These are phyloP conservation scores for Lophius piscatorius DNA, from an alignment of 2,113 vertebrate genomes.

Conservation along the genomic window DNA sequence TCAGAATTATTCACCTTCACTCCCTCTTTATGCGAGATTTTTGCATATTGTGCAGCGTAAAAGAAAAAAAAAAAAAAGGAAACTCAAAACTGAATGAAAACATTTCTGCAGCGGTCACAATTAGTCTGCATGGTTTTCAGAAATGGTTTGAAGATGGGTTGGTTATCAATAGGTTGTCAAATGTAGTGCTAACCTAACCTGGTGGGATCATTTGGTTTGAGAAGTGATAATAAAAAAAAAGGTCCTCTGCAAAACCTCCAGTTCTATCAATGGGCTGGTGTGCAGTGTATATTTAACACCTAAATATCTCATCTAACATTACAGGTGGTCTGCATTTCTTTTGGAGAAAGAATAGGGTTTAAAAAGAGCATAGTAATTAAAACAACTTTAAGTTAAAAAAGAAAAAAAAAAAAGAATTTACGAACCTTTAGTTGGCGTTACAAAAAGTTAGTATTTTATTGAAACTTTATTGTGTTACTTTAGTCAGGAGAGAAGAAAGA, in stretches of 20 bases:
- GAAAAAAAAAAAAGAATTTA: neutral
- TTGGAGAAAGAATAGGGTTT: neutral
- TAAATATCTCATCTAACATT: conserved; percentile 19
- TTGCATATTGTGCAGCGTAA: neutral
- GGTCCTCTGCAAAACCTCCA: conserved; percentile 11
- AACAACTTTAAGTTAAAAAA: neutral
- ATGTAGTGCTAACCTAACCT: conserved; percentile 47
- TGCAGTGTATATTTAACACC: conserved; percentile 24
- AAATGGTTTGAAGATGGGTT: conserved; percentile 19
- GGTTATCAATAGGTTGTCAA: conserved; percentile 30
- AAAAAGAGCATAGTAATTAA: conserved; percentile 9
- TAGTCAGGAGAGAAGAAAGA: too few species aligned
- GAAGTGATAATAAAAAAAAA: conserved; percentile 19
- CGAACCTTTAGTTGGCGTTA: neutral
- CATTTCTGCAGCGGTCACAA: conserved; percentile 42
- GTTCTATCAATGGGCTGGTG: conserved; percentile 34
- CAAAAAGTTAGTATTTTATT: too few species aligned
- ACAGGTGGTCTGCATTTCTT: neutral
- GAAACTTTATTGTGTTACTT: too few species aligned
- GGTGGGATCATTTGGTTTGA: conserved; percentile 48
- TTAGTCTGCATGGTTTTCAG: conserved; percentile 43
- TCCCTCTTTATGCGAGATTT: conserved; percentile 10
- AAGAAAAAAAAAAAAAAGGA: neutral
- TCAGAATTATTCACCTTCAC: conserved; percentile 3
- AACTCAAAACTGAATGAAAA: conserved; percentile 1